A percentile compares a stretch with the other conserved stretches of the same genome.
These are phyloP conservation scores for Crax fasciolata DNA, from an alignment of 2,797 vertebrate genomes.

Conservation along the genomic window DNA sequence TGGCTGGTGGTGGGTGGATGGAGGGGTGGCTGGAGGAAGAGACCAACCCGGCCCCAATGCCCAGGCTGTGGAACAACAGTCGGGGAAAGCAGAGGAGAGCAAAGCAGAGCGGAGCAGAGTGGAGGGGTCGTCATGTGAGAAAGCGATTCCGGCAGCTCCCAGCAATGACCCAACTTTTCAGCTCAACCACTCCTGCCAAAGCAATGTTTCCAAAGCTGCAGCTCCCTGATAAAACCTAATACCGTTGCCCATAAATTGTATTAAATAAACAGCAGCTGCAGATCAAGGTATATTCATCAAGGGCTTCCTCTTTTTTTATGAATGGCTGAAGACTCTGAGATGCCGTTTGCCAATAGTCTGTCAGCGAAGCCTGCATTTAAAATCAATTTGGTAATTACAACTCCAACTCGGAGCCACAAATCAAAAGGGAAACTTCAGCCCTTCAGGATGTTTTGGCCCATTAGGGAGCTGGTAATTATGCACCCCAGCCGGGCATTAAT, in stretches of 20 bases:
- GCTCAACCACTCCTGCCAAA: slow-evolving; percentile 60
- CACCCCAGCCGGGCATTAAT: slow-evolving; percentile 68
- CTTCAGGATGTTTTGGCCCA: slow-evolving; percentile 72
- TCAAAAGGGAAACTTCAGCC: slow-evolving; percentile 70
- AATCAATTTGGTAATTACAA: slow-evolving; percentile 77
- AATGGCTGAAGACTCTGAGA: slow-evolving; percentile 57
- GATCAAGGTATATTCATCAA: slow-evolving; percentile 77
- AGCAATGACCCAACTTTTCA: slow-evolving; percentile 43
- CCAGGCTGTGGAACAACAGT: not conserved
- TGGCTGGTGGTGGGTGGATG: too few species aligned
- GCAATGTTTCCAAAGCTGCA: slow-evolving; percentile 68
- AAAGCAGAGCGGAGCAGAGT: not conserved
- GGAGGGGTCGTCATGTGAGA: not conserved
- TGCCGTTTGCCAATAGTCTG: slow-evolving; percentile 70
- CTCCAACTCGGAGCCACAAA: slow-evolving; percentile 66
- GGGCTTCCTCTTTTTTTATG: slow-evolving; percentile 58
- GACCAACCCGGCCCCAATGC: accelerated
- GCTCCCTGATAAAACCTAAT: slow-evolving; percentile 77
- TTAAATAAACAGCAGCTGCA: slow-evolving; percentile 78
- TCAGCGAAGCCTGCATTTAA: slow-evolving; percentile 69
- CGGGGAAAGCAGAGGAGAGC: not conserved
- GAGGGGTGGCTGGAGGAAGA: not conserved
- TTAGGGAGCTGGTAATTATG: slow-evolving; percentile 73
- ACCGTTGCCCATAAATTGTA: slow-evolving; percentile 72
- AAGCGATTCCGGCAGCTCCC: slow-evolving; percentile 23